Percentiles rank a stretch among this genome's conserved stretches.
These are phyloP conservation scores for Pedionomus torquatus DNA, from an alignment of 2,113 vertebrate genomes.

Conservation along the genomic window DNA sequence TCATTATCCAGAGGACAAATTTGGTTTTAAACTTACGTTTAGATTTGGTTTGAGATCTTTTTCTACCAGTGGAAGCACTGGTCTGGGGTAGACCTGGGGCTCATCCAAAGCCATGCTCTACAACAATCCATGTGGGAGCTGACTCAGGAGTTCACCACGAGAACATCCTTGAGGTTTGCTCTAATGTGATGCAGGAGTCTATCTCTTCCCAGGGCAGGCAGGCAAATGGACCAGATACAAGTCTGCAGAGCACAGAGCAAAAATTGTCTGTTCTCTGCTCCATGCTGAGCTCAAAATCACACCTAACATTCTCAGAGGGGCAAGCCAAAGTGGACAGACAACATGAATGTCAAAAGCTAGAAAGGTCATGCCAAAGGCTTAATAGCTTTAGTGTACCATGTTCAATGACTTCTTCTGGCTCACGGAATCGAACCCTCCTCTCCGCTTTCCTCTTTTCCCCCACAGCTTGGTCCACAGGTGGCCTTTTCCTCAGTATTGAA, in stretches of 20 bases:
- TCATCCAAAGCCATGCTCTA: neutral
- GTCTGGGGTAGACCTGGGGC: neutral
- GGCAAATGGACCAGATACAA: neutral
- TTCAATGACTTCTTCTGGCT: slow-evolving; percentile 83
- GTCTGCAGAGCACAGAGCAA: neutral
- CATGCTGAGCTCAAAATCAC: neutral
- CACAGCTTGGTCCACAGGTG: slow-evolving; percentile 22
- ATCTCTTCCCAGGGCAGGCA: neutral
- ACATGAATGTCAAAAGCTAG: neutral
- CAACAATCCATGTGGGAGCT: neutral
- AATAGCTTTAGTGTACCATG: slow-evolving; percentile 77
- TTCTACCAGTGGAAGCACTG: neutral
- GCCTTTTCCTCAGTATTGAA: slow-evolving; percentile 87
- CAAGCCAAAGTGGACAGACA: neutral
- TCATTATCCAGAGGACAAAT: neutral
- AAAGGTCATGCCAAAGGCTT: neutral
- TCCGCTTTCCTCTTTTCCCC: slow-evolving; percentile 74
- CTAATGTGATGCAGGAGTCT: neutral
- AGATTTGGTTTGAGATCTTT: neutral
- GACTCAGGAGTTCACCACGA: neutral
- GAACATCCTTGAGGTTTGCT: neutral
- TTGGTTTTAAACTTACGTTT: neutral
- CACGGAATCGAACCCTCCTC: slow-evolving; percentile 87
- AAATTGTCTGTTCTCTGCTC: neutral
- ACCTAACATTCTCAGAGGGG: neutral